Conservation (phyloP, 2,113 vertebrate species). For the Zosterops pallidus region DNA sequence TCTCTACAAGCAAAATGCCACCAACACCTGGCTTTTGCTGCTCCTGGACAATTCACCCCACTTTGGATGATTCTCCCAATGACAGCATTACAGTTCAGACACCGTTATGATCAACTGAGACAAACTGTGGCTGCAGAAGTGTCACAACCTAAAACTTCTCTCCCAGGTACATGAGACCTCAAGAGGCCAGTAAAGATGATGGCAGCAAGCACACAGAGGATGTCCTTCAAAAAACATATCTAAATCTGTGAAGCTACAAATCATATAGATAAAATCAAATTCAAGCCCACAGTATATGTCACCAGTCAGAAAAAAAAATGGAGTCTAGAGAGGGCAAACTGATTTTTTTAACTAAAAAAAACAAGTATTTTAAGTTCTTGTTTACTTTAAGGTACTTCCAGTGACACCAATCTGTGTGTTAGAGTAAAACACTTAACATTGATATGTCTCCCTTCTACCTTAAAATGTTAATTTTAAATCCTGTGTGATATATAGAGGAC, state of each 20-base stretch:
- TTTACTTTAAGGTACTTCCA: background rate
- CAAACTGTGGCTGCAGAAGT: background rate
- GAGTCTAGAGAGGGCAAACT: background rate
- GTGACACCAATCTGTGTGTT: background rate
- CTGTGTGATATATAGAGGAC: background rate
- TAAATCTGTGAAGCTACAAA: background rate
- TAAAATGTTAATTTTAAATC: background rate
- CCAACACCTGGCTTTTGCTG: background rate
- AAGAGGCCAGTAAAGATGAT: background rate
- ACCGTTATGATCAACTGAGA: background rate
- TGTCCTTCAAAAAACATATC: background rate
- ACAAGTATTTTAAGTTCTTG: rapidly evolving
- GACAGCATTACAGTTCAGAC: background rate
- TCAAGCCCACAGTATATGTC: background rate
- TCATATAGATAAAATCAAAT: background rate
- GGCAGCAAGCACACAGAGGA: background rate
- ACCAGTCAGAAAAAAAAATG: background rate
- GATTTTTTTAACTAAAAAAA: background rate
- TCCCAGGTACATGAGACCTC: background rate
- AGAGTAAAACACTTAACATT: background rate
- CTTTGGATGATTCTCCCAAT: background rate
- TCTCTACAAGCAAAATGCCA: background rate
- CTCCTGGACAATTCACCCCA: background rate
- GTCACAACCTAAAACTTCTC: background rate
- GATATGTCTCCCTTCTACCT: background rate